A percentile compares a stretch with the other conserved stretches of the same genome.
phyloP scores from a whole-genome alignment of 2,888 invertebrate species.

The Biston betularia region DNA sequence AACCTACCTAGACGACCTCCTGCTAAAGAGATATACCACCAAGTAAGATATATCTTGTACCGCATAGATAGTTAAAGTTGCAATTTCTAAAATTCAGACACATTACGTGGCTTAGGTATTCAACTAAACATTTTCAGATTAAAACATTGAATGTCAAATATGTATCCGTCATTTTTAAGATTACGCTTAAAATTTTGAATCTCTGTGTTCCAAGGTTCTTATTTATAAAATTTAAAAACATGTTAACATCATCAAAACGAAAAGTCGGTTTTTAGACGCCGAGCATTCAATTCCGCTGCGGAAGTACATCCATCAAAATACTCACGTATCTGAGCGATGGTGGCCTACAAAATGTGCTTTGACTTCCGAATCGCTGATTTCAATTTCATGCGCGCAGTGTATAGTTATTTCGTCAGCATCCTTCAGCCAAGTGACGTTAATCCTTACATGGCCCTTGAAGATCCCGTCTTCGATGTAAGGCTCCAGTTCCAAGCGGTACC shows the following conservation, averaged over 20 bases:
- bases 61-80: too few relatives aligned
- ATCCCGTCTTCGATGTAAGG: conserved; percentile 88
- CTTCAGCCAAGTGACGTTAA: conserved; percentile 89
- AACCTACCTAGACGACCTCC: too few relatives aligned
- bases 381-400: conserved; percentile 88
- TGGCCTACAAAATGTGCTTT: conserved; percentile 55
- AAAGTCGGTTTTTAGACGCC: conserved; percentile 4
- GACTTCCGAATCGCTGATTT: conserved; percentile 84
- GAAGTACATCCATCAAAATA: conserved; percentile 34
- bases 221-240: background rate
- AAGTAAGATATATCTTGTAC: too few relatives aligned
- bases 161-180: too few relatives aligned
- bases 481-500: conserved; percentile 88
- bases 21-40: too few relatives aligned
- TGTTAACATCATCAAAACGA: background rate
- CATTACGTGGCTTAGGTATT: too few relatives aligned
- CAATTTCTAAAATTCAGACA: too few relatives aligned
- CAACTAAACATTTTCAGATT: too few relatives aligned
- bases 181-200: too few relatives aligned
- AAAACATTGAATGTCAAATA: too few relatives aligned
- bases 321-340: conserved; percentile 59
- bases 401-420: conserved; percentile 87
- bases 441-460: conserved; percentile 89
- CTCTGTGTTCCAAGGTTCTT: too few relatives aligned
- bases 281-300: conserved; percentile 10